Evolutionary conservation across 1,140 invertebrate species (phyloP).

Genomic region (Drosophila sulfurigaster): DNA sequence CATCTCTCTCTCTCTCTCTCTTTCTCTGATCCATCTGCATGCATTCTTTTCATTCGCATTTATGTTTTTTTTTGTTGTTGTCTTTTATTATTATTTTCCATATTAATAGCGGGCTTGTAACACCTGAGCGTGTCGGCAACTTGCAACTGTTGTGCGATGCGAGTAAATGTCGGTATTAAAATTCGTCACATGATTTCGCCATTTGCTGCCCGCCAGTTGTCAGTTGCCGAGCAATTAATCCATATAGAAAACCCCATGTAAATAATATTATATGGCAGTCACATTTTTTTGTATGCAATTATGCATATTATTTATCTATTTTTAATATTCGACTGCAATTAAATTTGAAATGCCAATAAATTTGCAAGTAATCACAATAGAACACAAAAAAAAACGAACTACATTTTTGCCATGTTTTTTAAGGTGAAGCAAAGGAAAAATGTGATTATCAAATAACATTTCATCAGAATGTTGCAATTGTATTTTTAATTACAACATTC

Average conservation of each 20-base stretch:
- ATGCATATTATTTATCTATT: slow-evolving; percentile 41
- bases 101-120: slow-evolving; percentile 40
- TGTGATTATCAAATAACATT: slow-evolving; percentile 12
- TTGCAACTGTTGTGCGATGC: slow-evolving; percentile 8
- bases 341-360: slow-evolving; percentile 26
- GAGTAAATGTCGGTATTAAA: slow-evolving; percentile 53
- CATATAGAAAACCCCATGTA: slow-evolving; percentile 26
- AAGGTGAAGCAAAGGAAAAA: background rate
- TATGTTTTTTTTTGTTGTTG: slow-evolving; percentile 1
- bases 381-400: background rate
- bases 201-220: slow-evolving; percentile 13
- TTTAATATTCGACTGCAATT: slow-evolving; percentile 38
- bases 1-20: background rate
- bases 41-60: slow-evolving; percentile 17
- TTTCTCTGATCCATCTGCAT: slow-evolving; percentile 10
- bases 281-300: slow-evolving; percentile 5
- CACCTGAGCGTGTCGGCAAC: slow-evolving; percentile 27
- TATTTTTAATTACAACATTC: slow-evolving; percentile 32
- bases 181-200: slow-evolving; percentile 47
- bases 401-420: background rate
- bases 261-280: slow-evolving; percentile 22
- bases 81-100: slow-evolving; percentile 18
- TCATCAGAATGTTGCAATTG: background rate
- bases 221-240: slow-evolving; percentile 37
- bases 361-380: slow-evolving; percentile 5